These are phyloP conservation scores for Cantharis nigra DNA, from an alignment of 2,888 invertebrate species.

Conservation along the genomic window DNA sequence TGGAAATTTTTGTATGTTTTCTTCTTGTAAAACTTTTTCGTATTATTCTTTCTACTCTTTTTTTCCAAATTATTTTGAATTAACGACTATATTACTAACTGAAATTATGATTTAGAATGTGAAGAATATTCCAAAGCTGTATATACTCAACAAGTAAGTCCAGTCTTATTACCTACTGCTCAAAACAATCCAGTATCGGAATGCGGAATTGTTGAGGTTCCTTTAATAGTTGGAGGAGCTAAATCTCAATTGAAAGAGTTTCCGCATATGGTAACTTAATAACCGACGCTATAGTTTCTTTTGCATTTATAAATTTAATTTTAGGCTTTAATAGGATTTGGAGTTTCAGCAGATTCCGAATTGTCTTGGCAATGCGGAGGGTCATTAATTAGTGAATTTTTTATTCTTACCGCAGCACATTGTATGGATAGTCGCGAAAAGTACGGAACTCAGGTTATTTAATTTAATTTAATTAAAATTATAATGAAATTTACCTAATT, in stretches of 20 bases:
- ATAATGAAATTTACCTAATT: too few species aligned
- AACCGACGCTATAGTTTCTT: neutral
- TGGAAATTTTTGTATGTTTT: too few species aligned
- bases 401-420: conserved; percentile 69
- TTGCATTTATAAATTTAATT: neutral
- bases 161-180: conserved; percentile 44
- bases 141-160: conserved; percentile 43
- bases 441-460: conserved; percentile 23
- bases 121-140: conserved; percentile 50
- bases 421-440: conserved; percentile 50
- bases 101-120: conserved; percentile 47
- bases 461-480: neutral
- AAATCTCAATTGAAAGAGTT: conserved; percentile 54
- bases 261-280: conserved; percentile 61
- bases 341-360: conserved; percentile 32
- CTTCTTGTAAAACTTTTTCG: too few species aligned
- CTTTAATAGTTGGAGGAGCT: conserved; percentile 53
- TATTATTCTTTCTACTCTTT: too few species aligned
- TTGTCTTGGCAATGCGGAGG: conserved; percentile 65
- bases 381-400: conserved; percentile 62
- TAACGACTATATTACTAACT: neutral
- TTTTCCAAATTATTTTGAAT: neutral
- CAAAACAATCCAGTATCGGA: conserved; percentile 43
- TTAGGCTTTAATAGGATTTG: conserved; percentile 39
- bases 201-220: conserved; percentile 51